Percentiles rank a stretch among this genome's conserved stretches.
Evolutionary conservation across 2,888 invertebrate species (phyloP).

Genomic region (Herminia tarsipennalis): DNA sequence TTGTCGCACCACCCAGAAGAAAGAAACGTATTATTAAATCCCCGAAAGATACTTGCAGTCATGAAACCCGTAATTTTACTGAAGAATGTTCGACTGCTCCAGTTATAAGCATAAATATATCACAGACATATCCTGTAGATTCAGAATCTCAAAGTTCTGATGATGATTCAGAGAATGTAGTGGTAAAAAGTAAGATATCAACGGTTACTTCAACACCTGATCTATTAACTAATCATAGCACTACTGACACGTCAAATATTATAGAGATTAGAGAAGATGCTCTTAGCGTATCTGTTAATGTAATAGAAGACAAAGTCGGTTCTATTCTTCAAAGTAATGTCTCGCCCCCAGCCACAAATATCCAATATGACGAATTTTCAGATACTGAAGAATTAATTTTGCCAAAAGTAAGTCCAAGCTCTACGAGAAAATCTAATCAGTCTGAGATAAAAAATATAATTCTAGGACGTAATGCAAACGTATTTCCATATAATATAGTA

Average conservation of each 20-base stretch:
- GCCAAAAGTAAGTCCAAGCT: conserved; percentile 62
- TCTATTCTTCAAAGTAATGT: neutral
- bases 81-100: conserved; percentile 70
- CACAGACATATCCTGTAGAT: conserved; percentile 79
- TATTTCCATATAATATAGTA: conserved; percentile 77
- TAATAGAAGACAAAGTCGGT: conserved; percentile 5
- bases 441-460: conserved; percentile 72
- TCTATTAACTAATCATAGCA: conserved; percentile 84
- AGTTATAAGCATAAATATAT: conserved; percentile 86
- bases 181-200: conserved; percentile 22
- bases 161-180: conserved; percentile 69
- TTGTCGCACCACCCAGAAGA: conserved; percentile 66
- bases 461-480: conserved; percentile 67
- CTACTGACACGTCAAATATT: conserved; percentile 53
- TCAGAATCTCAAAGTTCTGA: conserved; percentile 79
- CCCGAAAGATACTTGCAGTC: conserved; percentile 25
- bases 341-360: conserved; percentile 23
- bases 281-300: conserved; percentile 29
- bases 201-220: conserved; percentile 79
- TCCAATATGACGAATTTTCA: conserved; percentile 61
- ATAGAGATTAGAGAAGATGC: conserved; percentile 24
- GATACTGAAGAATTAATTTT: conserved; percentile 62
- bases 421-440: conserved; percentile 40
- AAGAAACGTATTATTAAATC: conserved; percentile 51
- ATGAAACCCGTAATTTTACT: conserved; percentile 40